Percentiles rank a stretch among this genome's conserved stretches.
Evolutionary conservation across 2,888 invertebrate species (phyloP).

Genomic region (Cetonia aurata): DNA sequence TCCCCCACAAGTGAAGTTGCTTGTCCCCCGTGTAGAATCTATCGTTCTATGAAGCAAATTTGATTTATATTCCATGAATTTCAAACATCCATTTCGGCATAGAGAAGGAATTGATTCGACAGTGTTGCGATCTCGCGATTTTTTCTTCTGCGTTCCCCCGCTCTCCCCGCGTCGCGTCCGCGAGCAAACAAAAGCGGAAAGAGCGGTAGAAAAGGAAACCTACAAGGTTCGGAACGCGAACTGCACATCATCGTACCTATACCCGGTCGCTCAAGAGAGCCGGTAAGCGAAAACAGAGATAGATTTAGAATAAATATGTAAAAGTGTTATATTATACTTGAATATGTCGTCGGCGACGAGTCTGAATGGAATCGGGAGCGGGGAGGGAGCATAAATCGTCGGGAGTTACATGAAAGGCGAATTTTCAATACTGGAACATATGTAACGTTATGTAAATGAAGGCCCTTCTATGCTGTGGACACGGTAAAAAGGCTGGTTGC

Average conservation of each 20-base stretch:
- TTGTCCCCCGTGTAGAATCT: no score
- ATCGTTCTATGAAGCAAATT: no score
- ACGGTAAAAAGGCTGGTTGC: conserved; percentile 28
- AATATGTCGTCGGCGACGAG: conserved; percentile 1
- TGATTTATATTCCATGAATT: conserved; percentile 39
- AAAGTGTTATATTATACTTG: conserved; percentile 26
- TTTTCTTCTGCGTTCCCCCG: neutral
- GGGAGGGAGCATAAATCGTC: conserved; percentile 19
- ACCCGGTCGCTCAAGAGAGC: conserved; percentile 3
- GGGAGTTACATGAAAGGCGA: conserved; percentile 22
- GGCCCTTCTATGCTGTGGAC: conserved; percentile 29
- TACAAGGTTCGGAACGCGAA: neutral
- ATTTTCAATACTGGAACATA: conserved; percentile 34
- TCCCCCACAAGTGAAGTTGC: no score
- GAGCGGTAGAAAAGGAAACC: neutral
- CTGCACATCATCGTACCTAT: neutral
- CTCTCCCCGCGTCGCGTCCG: neutral
- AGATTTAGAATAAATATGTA: conserved; percentile 21
- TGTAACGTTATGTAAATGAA: conserved; percentile 38
- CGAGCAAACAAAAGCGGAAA: neutral
- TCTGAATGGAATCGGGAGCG: neutral
- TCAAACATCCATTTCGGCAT: conserved; percentile 33
- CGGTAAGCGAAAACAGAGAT: conserved; percentile 8
- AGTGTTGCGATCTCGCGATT: neutral
- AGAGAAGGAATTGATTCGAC: conserved; percentile 20